Base-by-base conservation (phyloP, 2,888 invertebrate species). In the Hololepta plana region DNA sequence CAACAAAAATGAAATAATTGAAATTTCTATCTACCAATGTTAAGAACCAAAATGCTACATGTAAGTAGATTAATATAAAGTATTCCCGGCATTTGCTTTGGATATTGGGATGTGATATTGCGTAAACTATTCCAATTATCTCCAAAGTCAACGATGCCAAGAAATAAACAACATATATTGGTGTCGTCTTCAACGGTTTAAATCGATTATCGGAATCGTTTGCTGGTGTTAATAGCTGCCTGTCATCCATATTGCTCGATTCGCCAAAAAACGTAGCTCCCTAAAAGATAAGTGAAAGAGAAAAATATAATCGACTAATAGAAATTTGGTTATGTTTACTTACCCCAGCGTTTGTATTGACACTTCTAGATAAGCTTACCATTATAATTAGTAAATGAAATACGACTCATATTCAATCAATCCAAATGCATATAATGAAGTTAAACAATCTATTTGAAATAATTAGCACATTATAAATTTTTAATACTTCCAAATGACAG, bases 11-110 rank as follows among this genome's bases (percentile, higher is more conserved):
- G n/a, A n/a, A n/a, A n/a, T n/a, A n/a, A n/a, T n/a, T n/a, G 19
- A 17, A 32, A 26, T 24, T 25, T 26, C 11, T 14, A 45, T 54
- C 54, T 51, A 68, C 68, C 45, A 61, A 51, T 24, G 67, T 63
- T 24, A 67, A 37, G 35, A 64, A 55, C 68, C 68, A 69, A 34
- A 64, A 58, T 8, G 52, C 55, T 14, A 59, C 60, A 30, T 69
- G 62, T 27, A 63, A 45, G 43, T 69, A 68, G 13, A 67, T 54
- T 45, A 68, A 55, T 29, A 64, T 52, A 39, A 67, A 68, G 39
- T 66, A 67, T 21, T 67, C 65, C 30, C 58, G 53, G 38, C 66
- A 65, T 38, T 53, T 56, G 32, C 53, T 37, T 51, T 54, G 32
- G 53, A 51, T 12, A 35, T 50, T 46, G n/a, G 52, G 53, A 38